Evolutionary conservation across 2,113 vertebrate genomes (phyloP).

Genomic region (Myanophis thanlyinensis): DNA sequence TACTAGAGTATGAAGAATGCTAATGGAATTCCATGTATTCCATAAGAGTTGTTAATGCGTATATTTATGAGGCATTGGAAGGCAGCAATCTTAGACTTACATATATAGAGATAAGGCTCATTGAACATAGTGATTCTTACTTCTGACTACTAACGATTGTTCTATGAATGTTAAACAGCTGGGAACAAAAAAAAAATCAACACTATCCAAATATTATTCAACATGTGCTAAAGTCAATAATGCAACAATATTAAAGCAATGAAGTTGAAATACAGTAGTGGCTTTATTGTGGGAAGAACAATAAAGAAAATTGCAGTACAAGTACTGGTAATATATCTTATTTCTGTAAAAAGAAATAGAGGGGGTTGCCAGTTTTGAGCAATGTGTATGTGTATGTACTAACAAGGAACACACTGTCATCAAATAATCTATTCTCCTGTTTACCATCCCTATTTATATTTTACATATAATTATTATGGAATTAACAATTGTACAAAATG

Average conservation of each 20-base stretch:
- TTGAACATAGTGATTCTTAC: not conserved
- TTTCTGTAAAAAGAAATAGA: not conserved
- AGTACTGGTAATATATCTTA: not conserved
- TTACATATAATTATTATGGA: not conserved
- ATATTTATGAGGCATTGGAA: not conserved
- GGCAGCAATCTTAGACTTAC: not conserved
- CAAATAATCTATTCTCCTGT: not conserved
- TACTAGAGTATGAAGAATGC: not conserved
- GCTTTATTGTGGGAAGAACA: not conserved
- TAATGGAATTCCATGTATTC: not conserved
- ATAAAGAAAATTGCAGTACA: not conserved
- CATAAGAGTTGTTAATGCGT: not conserved
- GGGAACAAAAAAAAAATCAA: not conserved
- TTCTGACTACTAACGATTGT: not conserved
- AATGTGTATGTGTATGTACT: not conserved
- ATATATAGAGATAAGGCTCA: not conserved
- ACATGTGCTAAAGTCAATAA: not conserved
- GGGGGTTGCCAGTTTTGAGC: not conserved
- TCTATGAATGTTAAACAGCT: not conserved
- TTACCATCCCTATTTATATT: not conserved
- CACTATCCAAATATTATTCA: not conserved
- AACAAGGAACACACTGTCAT: not conserved
- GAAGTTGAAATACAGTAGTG: not conserved
- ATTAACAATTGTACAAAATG: not conserved
- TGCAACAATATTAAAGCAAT: not conserved